Conservation (phyloP, 2,113 vertebrate genomes). For the Lampris incognitus region DNA sequence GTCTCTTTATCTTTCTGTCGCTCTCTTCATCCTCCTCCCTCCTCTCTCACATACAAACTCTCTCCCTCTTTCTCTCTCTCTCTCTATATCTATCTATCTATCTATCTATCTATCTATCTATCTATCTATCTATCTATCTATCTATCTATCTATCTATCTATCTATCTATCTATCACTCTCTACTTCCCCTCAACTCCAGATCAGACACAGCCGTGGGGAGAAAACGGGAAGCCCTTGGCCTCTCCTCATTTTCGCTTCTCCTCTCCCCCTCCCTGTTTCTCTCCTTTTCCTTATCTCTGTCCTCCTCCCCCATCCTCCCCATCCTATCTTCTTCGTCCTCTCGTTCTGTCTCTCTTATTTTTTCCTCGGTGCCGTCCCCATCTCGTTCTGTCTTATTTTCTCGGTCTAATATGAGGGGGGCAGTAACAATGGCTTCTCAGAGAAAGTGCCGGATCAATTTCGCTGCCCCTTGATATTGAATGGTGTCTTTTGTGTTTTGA, state of each 20-base stretch:
- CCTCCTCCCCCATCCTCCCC: neutral
- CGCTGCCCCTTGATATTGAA: slow-evolving; percentile 42
- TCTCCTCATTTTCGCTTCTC: neutral
- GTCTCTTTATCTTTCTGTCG: neutral
- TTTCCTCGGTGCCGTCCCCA: slow-evolving; percentile 9
- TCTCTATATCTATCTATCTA: neutral
- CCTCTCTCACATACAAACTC: too few relatives aligned
- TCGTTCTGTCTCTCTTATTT: too few relatives aligned
- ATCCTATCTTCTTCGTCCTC: neutral
- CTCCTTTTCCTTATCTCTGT: neutral
- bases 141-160: neutral
- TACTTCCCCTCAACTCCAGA: neutral
- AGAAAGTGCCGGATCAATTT: slow-evolving; percentile 59
- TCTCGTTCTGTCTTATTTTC: slow-evolving; percentile 38
- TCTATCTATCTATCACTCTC: neutral
- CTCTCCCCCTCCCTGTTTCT: neutral
- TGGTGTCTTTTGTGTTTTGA: slow-evolving; percentile 52
- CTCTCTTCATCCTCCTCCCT: neutral
- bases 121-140: neutral
- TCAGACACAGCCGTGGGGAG: neutral
- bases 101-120: neutral
- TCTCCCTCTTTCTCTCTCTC: too few relatives aligned
- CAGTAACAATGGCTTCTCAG: slow-evolving; percentile 47
- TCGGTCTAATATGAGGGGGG: slow-evolving; percentile 40
- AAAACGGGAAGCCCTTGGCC: neutral